These are phyloP conservation scores for Ciconia stormi DNA, from an alignment of 2,113 vertebrate species.

Conservation along the genomic window DNA sequence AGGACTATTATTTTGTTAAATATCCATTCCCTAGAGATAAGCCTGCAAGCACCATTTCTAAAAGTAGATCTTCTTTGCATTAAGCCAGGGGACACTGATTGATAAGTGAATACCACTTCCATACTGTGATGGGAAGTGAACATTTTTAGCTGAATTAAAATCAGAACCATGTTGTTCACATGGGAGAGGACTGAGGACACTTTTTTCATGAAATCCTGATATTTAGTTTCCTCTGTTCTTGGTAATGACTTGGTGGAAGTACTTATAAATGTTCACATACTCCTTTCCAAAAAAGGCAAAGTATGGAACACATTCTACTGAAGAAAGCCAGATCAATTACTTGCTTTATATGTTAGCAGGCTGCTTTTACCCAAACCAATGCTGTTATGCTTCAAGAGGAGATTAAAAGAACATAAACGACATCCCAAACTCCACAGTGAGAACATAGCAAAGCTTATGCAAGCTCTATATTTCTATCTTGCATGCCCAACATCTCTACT, in stretches of 20 bases:
- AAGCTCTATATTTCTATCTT: not conserved
- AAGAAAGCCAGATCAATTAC: constrained; percentile 25
- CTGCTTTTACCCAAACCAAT: constrained; percentile 19
- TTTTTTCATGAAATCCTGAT: not conserved
- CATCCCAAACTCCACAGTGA: not conserved
- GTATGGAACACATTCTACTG: not conserved
- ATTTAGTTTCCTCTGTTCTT: not conserved
- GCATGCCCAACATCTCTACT: not conserved
- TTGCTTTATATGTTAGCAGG: not conserved
- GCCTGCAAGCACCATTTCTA: not conserved
- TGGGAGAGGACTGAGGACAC: not conserved
- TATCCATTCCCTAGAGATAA: not conserved
- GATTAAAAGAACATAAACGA: constrained; percentile 14
- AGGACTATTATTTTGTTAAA: not conserved
- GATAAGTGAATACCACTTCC: not conserved
- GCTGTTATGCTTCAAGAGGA: constrained; percentile 4
- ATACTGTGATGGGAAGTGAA: not conserved
- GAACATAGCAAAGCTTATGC: not conserved
- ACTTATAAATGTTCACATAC: not conserved
- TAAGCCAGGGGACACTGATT: not conserved
- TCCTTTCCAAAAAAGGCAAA: constrained; percentile 30
- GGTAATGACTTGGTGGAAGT: not conserved
- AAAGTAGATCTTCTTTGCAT: not conserved
- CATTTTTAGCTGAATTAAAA: not conserved
- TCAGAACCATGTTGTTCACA: not conserved